Base-by-base conservation (phyloP, 1,140 invertebrate species). In the Aphelinus atriplicis region DNA sequence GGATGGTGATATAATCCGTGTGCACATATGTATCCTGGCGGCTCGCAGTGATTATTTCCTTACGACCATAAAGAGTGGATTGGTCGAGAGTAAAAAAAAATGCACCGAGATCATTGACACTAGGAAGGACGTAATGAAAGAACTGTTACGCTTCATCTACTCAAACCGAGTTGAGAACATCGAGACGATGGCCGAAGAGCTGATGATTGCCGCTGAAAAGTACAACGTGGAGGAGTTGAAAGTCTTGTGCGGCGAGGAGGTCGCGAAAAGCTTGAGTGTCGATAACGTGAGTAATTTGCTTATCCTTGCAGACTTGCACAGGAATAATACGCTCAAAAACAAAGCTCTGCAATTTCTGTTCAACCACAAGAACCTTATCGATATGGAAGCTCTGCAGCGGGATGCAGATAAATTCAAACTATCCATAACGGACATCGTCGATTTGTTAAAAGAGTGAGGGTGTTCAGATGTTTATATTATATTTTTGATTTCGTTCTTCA, bases 1-100 rank as follows among this genome's bases (percentile, higher is more conserved):
- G 66, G 94, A 93, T 68, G 96, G 96, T 62, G 90, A 94, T 85
- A 96, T 98, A 85, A 98, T 98, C 87, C 95, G 96, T 88, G 97
- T 96, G 80, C 97, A 99, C 89, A 99, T 98, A 92, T 96, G 26
- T 26, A 26, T 26, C 26, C 26, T 90, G 90, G 75, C 89, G 96
- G 97, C 97, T 77, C 92, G 97, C 80, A 98, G 96, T 90, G 96
- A 96, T 79, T 94, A 96, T 57, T 99, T 99, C 89, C 95, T 96
- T 82, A 97, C 97, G 65, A 99, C 99, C 97, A 99, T 99, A 89
- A 96, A 98, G 87, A 97, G 99, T 89, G 96, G 98, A 88, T 98
- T 99, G 97, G 96, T 98, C 86, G 98, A 99, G 86, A 91, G 95
- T 77, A 97, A 97, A 88, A 92, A 97, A 86, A 99, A 99, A 90